Conservation (phyloP, 2,797 vertebrate genomes). For the Hemibagrus guttatus region DNA sequence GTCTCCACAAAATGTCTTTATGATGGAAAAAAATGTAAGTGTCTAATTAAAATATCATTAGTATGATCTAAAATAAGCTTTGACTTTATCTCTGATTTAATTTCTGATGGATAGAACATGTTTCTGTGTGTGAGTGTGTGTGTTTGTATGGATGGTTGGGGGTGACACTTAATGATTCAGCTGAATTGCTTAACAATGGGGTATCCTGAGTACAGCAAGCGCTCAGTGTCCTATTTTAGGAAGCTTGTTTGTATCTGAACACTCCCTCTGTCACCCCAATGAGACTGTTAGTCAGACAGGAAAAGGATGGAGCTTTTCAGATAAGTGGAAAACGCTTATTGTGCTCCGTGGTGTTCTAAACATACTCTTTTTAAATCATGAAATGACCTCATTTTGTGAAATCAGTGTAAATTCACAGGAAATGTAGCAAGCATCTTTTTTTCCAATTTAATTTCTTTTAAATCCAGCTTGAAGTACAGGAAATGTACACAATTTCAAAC, state of each 20-base stretch:
- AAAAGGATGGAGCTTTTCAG: constrained; percentile 14
- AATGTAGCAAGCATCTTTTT: neutral
- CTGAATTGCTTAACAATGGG: constrained; percentile 37
- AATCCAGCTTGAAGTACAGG: neutral
- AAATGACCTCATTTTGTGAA: constrained; percentile 13
- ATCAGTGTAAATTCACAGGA: neutral
- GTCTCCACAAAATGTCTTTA: neutral
- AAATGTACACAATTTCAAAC: neutral
- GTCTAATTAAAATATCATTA: neutral
- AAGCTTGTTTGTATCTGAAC: constrained; percentile 1
- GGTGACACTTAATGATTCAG: constrained; percentile 26
- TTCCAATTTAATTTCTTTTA: neutral
- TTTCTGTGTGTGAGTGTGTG: neutral
- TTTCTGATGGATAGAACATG: neutral
- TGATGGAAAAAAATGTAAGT: neutral
- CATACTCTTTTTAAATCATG: neutral
- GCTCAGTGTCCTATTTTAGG: constrained; percentile 39
- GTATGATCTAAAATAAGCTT: neutral
- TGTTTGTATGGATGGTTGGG: neutral
- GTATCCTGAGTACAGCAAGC: constrained; percentile 10
- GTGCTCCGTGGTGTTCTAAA: neutral
- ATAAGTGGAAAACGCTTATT: neutral
- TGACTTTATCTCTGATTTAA: neutral
- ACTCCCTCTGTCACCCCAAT: neutral
- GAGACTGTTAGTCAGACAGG: constrained; percentile 31